Percentiles rank a stretch among this genome's conserved stretches.
Evolutionary conservation across 2,888 invertebrate species (phyloP).

Genomic region (Caenorhabditis sp.): DNA sequence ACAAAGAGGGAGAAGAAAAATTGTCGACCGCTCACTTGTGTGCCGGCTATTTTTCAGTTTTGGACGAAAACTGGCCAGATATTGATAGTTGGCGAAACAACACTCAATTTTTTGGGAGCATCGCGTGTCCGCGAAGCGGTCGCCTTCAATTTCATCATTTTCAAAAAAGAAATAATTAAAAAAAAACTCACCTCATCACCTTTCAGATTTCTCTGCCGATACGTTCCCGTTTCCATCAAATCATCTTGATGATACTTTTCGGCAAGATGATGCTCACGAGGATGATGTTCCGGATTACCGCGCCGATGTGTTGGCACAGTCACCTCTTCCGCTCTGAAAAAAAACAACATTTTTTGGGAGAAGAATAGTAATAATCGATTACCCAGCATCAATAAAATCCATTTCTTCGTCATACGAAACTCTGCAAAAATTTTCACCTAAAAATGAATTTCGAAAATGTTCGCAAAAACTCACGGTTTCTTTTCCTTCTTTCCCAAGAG

Average conservation of each 20-base stretch:
- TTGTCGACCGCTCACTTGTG: too few species aligned
- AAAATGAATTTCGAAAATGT: background rate
- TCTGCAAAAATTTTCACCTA: background rate
- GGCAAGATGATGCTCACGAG: background rate
- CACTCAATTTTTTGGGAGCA: too few species aligned
- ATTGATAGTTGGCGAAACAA: too few species aligned
- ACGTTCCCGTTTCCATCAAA: background rate
- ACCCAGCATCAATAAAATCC: background rate
- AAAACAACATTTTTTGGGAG: background rate
- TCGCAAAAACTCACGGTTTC: background rate
- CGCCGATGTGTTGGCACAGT: slow-evolving; percentile 9
- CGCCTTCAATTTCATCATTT: too few species aligned
- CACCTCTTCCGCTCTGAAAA: slow-evolving; percentile 25
- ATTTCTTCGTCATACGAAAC: background rate
- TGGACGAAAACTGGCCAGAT: too few species aligned
- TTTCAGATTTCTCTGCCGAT: background rate
- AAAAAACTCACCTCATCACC: background rate
- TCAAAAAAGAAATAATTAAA: too few species aligned
- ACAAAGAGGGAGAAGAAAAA: too few species aligned
- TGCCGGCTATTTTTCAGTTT: too few species aligned
- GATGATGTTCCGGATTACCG: slow-evolving; percentile 22
- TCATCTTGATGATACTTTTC: background rate
- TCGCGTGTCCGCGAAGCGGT: too few species aligned
- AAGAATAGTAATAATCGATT: background rate
- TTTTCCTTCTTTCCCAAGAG: background rate